Evolutionary conservation across 2,888 invertebrate genomes (phyloP).

Genomic region (Dryadula phaetusa): DNA sequence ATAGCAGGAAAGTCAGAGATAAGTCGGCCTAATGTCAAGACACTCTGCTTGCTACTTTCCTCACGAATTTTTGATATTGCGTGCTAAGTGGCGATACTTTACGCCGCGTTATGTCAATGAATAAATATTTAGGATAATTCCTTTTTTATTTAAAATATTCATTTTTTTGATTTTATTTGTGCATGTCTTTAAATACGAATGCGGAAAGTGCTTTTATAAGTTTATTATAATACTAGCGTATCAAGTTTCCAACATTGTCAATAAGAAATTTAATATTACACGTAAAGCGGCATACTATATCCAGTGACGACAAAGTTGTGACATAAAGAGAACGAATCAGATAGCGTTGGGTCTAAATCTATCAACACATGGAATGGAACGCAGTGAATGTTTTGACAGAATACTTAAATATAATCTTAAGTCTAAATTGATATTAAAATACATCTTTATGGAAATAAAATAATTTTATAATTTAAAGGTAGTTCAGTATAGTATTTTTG

Average conservation of each 20-base stretch:
- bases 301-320: constrained; percentile 36
- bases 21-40: no score
- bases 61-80: no score
- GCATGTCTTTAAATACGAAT: no score
- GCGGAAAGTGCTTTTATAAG: not conserved
- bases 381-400: constrained; percentile 18
- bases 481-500: no score
- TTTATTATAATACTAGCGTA: not conserved
- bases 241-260: constrained; percentile 2
- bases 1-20: no score
- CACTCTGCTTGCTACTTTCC: no score
- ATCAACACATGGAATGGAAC: constrained; percentile 28
- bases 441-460: not conserved
- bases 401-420: constrained; percentile 23
- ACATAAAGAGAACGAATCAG: constrained; percentile 35
- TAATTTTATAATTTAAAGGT: not conserved
- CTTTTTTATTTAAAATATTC: no score
- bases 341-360: constrained; percentile 29
- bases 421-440: not conserved
- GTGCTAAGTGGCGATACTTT: no score
- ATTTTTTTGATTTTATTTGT: not conserved
- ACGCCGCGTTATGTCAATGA: no score
- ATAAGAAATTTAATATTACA: constrained; percentile 33
- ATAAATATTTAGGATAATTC: no score
- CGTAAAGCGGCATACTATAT: constrained; percentile 34